These are phyloP conservation scores for Pteropus rufus DNA, from an alignment of 2,797 vertebrate genomes.

Conservation along the genomic window DNA sequence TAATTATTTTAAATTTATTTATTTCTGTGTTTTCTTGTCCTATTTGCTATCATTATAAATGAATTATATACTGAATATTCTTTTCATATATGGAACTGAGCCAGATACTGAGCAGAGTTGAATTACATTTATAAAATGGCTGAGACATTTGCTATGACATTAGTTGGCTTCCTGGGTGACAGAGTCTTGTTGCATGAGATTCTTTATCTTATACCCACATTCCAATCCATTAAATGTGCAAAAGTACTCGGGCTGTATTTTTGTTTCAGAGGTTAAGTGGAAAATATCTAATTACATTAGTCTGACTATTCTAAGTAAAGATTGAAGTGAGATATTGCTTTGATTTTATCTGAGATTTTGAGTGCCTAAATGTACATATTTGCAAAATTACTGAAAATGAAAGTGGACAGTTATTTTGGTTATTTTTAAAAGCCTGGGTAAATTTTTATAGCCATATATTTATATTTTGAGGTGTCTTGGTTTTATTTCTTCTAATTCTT, in stretches of 20 bases:
- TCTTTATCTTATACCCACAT: conserved; percentile 41
- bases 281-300: not conserved
- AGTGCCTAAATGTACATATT: conserved; percentile 1
- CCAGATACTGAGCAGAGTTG: not conserved
- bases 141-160: not conserved
- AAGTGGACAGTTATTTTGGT: not conserved
- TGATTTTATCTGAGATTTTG: conserved; percentile 35
- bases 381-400: not conserved
- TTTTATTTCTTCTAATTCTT: no score
- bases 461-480: no score
- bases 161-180: conserved; percentile 53
- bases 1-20: conserved; percentile 23
- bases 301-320: conserved; percentile 26
- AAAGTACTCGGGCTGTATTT: conserved; percentile 36
- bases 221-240: conserved; percentile 29
- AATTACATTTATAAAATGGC: conserved; percentile 31
- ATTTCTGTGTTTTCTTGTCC: not conserved
- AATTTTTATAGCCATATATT: not conserved
- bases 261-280: conserved; percentile 4
- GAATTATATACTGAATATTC: not conserved
- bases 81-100: not conserved
- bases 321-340: conserved; percentile 42
- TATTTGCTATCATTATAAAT: not conserved
- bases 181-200: conserved; percentile 12
- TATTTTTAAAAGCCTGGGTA: not conserved